These are phyloP conservation scores for Osmerus mordax DNA, from an alignment of 2,113 vertebrate genomes.

Conservation along the genomic window DNA sequence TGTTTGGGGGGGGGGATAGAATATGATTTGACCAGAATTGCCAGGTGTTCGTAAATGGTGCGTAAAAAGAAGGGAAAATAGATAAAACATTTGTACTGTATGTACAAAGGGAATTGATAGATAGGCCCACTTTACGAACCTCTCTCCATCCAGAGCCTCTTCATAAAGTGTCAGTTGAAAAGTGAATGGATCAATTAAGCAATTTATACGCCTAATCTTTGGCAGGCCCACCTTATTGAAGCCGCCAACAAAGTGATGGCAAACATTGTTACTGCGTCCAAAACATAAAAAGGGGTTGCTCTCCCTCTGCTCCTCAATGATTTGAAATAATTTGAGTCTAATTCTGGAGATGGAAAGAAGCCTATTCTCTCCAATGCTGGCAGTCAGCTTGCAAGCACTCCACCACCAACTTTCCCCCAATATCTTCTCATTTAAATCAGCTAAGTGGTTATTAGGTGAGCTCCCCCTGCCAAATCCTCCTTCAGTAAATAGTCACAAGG, in stretches of 20 bases:
- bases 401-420: constrained; percentile 69
- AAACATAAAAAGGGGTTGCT: constrained; percentile 61
- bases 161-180: constrained; percentile 69
- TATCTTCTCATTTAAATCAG: constrained; percentile 71
- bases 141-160: constrained; percentile 38
- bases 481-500: constrained; percentile 63
- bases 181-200: constrained; percentile 75
- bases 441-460: constrained; percentile 71
- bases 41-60: too few species aligned
- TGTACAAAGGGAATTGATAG: background rate
- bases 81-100: background rate
- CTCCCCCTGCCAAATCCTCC: constrained; percentile 58
- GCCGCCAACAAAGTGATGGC: constrained; percentile 67
- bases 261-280: constrained; percentile 74
- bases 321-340: constrained; percentile 71
- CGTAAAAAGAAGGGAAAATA: too few species aligned
- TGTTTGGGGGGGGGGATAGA: constrained; percentile 2
- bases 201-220: constrained; percentile 70
- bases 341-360: constrained; percentile 70
- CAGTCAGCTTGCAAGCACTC: constrained; percentile 70
- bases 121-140: constrained; percentile 10
- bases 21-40: too few species aligned
- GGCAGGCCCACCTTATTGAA: constrained; percentile 61
- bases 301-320: constrained; percentile 65
- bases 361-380: constrained; percentile 64